Evolutionary conservation across 2,888 invertebrate species (phyloP).

Genomic region (Encarsia formosa): DNA sequence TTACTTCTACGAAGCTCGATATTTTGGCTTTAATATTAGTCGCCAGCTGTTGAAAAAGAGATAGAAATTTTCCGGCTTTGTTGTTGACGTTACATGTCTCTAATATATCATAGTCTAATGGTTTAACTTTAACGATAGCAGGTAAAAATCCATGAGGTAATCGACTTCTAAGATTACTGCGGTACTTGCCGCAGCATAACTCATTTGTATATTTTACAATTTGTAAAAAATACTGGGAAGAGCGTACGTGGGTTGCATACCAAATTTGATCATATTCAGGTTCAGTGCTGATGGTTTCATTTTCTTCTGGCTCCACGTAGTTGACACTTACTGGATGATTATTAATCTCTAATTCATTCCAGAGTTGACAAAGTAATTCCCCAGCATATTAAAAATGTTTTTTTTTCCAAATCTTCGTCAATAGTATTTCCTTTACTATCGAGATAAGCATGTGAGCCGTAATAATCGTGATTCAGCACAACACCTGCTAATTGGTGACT

Average conservation of each 20-base stretch:
- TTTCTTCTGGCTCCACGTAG: neutral
- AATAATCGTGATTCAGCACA: neutral
- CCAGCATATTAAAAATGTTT: neutral
- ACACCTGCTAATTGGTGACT: neutral
- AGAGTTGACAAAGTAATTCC: neutral
- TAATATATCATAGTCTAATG: no score
- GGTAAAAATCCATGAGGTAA: no score
- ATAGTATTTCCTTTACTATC: neutral
- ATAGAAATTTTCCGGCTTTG: no score
- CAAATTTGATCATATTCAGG: neutral
- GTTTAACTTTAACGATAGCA: no score
- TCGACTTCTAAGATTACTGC: no score
- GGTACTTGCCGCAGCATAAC: no score
- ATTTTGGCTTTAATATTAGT: no score
- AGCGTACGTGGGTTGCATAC: neutral
- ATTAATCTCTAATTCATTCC: neutral
- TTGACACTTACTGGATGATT: neutral
- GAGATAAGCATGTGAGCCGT: neutral
- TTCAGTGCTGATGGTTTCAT: neutral
- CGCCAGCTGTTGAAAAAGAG: no score
- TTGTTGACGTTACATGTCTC: no score
- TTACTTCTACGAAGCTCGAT: no score
- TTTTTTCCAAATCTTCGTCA: neutral
- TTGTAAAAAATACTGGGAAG: neutral
- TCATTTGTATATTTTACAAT: constrained; percentile 70